Percentiles rank a stretch among this genome's conserved stretches.
These are phyloP conservation scores for Diabrotica undecimpunctata DNA, from an alignment of 1,140 invertebrate species.

Conservation along the genomic window DNA sequence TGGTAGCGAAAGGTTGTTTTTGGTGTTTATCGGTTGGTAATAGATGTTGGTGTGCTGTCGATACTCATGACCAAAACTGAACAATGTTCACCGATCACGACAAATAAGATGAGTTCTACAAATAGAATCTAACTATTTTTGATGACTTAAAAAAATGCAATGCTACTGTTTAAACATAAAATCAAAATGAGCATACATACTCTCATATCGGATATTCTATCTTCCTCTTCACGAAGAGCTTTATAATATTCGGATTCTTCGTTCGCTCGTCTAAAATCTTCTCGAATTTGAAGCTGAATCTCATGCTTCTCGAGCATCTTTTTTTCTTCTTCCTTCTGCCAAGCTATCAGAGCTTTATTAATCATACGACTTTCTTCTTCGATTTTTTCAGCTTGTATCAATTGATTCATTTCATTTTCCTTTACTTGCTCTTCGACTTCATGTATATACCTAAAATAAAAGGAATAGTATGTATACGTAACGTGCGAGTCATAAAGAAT, in stretches of 20 bases:
- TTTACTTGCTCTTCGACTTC: constrained; percentile 55
- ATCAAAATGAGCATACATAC: constrained; percentile 28
- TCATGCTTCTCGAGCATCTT: constrained; percentile 46
- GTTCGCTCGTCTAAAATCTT: constrained; percentile 55
- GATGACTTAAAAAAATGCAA: too few relatives aligned
- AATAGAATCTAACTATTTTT: too few relatives aligned
- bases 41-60: too few relatives aligned
- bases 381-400: constrained; percentile 60
- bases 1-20: too few relatives aligned
- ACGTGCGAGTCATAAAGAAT: too few relatives aligned
- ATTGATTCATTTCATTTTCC: constrained; percentile 55
- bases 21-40: too few relatives aligned
- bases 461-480: too few relatives aligned
- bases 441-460: constrained; percentile 45
- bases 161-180: too few relatives aligned
- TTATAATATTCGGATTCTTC: constrained; percentile 56
- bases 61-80: too few relatives aligned
- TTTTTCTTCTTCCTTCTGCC: constrained; percentile 54
- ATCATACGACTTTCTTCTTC: constrained; percentile 62
- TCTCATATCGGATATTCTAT: constrained; percentile 57
- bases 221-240: constrained; percentile 56
- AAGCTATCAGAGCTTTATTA: constrained; percentile 54
- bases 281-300: constrained; percentile 48
- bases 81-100: too few relatives aligned
- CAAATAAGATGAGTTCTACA: too few relatives aligned